These are phyloP conservation scores for Calliphora vomitoria DNA, from an alignment of 2,888 invertebrate species.

Conservation along the genomic window DNA sequence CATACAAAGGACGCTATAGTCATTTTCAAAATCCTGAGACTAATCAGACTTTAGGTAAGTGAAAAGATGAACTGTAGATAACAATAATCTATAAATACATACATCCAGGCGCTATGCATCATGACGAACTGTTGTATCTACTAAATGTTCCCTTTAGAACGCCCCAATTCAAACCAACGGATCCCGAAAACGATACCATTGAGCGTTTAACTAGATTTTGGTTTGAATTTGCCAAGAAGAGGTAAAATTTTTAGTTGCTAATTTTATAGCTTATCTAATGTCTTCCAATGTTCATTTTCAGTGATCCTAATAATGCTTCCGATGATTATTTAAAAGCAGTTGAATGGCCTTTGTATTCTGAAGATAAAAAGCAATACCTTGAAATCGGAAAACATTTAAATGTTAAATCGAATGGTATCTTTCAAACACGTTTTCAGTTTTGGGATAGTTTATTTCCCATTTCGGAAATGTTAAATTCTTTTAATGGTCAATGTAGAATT, in stretches of 20 bases:
- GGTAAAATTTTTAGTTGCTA: slow-evolving; percentile 75
- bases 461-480: slow-evolving; percentile 52
- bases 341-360: slow-evolving; percentile 78
- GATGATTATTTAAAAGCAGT: slow-evolving; percentile 79
- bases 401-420: slow-evolving; percentile 76
- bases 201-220: slow-evolving; percentile 85
- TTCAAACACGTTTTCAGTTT: slow-evolving; percentile 75
- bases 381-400: slow-evolving; percentile 79
- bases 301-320: slow-evolving; percentile 80
- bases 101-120: slow-evolving; percentile 84
- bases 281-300: slow-evolving; percentile 57
- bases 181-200: slow-evolving; percentile 84
- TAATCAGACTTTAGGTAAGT: slow-evolving; percentile 85
- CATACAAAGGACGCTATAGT: slow-evolving; percentile 87
- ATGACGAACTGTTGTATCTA: slow-evolving; percentile 85
- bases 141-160: slow-evolving; percentile 79
- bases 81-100: neutral
- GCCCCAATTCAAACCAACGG: slow-evolving; percentile 82
- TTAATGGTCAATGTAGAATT: slow-evolving; percentile 19
- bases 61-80: neutral
- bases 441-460: slow-evolving; percentile 78
- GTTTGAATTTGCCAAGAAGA: slow-evolving; percentile 83
- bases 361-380: slow-evolving; percentile 77
- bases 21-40: slow-evolving; percentile 85
- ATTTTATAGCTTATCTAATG: neutral